These are phyloP conservation scores for Sebastes trivittatus DNA, from an alignment of 2,797 vertebrate genomes.

Conservation along the genomic window DNA sequence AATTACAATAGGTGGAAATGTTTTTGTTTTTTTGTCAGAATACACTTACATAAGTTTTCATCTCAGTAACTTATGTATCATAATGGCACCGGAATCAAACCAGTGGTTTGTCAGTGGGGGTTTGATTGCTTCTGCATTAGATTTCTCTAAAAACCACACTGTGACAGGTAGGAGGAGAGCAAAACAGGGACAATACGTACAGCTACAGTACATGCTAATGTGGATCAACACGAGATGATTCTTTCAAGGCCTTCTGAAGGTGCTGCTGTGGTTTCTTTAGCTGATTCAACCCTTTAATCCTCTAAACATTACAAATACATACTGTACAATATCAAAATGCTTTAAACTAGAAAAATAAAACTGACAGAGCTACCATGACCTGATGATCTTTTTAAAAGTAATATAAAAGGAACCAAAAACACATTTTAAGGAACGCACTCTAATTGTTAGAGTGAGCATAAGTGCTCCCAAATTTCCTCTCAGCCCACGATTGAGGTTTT, in stretches of 20 bases:
- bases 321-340: conserved; percentile 37
- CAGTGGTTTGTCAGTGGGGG: too few relatives aligned
- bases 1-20: conserved; percentile 31
- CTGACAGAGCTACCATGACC: background rate
- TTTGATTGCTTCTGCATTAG: too few relatives aligned
- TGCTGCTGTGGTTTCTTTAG: background rate
- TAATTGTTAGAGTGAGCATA: background rate
- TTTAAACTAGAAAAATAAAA: conserved; percentile 30
- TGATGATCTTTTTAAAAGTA: background rate
- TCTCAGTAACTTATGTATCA: background rate
- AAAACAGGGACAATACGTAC: too few relatives aligned
- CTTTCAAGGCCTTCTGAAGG: background rate
- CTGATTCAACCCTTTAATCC: conserved; percentile 2
- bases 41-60: background rate
- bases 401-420: background rate
- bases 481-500: background rate
- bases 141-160: too few relatives aligned
- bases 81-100: too few relatives aligned
- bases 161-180: too few relatives aligned
- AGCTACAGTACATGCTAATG: background rate
- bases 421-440: background rate
- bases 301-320: conserved; percentile 12
- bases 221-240: background rate
- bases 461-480: background rate
- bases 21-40: background rate